Percentiles rank a stretch among this genome's conserved stretches.
Evolutionary conservation across 2,797 vertebrate genomes (phyloP).

Genomic region (Acanthurus lineatus): DNA sequence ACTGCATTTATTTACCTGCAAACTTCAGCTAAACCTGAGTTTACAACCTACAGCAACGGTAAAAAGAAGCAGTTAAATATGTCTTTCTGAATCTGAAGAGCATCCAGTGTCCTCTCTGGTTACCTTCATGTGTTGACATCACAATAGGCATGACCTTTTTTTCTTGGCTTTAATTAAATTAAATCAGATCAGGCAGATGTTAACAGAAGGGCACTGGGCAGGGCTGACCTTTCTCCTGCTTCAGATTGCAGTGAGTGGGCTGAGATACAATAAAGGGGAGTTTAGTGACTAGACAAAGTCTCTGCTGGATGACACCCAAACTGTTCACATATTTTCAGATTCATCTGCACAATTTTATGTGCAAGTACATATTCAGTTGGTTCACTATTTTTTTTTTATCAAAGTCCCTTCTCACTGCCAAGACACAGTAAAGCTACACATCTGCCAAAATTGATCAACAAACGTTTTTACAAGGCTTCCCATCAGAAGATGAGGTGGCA

Average conservation of each 20-base stretch:
- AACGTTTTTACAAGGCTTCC: constrained; percentile 10
- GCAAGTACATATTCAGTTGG: no score
- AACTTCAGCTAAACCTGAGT: constrained; percentile 1
- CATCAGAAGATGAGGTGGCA: neutral
- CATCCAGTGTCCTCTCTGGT: constrained; percentile 7
- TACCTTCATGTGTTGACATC: constrained; percentile 40
- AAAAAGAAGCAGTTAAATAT: neutral
- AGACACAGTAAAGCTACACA: neutral
- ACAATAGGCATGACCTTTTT: constrained; percentile 64
- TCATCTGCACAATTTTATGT: neutral
- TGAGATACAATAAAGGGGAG: constrained; percentile 8
- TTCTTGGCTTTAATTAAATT: constrained; percentile 58
- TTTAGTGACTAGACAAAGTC: constrained; percentile 7
- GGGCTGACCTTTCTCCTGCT: constrained; percentile 68
- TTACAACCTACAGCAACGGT: neutral
- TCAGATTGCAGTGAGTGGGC: constrained; percentile 13
- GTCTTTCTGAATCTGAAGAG: neutral
- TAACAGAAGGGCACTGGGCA: constrained; percentile 68
- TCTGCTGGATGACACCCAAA: constrained; percentile 3
- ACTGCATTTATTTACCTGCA: constrained; percentile 1
- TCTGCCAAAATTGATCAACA: neutral
- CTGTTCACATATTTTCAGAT: neutral
- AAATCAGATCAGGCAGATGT: constrained; percentile 63
- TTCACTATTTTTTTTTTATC: neutral
- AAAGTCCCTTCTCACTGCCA: neutral